Evolutionary conservation across 2,113 vertebrate genomes (phyloP), one percentile per base, ranked within the genome.

Genomic region (Cynocephalus volans): DNA sequence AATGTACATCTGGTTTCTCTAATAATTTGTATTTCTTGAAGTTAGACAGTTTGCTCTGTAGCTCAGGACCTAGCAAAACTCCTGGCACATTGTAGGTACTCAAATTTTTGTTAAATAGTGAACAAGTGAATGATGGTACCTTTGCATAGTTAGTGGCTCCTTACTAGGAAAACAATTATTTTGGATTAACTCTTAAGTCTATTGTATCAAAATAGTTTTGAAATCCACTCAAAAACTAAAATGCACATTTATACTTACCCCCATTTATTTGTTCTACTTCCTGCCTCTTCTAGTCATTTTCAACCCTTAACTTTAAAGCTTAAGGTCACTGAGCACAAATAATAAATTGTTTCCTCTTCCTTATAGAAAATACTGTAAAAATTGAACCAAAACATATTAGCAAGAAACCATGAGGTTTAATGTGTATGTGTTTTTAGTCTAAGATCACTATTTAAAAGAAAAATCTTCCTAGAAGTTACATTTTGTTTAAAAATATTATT

Each of bases 401-500:
- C 28, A 85, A 86, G 50, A 88, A 84, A 28, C 10, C 12, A 36
- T 31, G 12, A 11, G 36, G 8, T 62, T 83, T 89, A 88, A 8
- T 41, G 36, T 36, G 18, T 26, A 41, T 41, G 41, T 41, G 41
- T 45, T 64, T 45, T 24, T 28, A 8, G 62, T 36, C 18, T 3
- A 93, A 36, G 2, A 10, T 76, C 15, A 67, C 3, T 96, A 70
- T 54, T 95, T 48, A 41, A 60, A 65, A 92, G 41, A 41, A 58
- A 64, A 72, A 12, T 12, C 15, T 81, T 91, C 15, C 58, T 23
- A 45, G 33, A 73, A 83, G 54, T 93, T 91, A 50, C 13, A 88
- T 90, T 90, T 93, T 84, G 19, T 73, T 62, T 96, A 52, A 69
- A 90, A 93, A 84, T 52, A 56, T 28, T 79, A 80, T 50, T 45